Evolutionary conservation across 2,888 invertebrate species (phyloP), one percentile per base, ranked within the genome.

Genomic region (Osedax fenrisi): DNA sequence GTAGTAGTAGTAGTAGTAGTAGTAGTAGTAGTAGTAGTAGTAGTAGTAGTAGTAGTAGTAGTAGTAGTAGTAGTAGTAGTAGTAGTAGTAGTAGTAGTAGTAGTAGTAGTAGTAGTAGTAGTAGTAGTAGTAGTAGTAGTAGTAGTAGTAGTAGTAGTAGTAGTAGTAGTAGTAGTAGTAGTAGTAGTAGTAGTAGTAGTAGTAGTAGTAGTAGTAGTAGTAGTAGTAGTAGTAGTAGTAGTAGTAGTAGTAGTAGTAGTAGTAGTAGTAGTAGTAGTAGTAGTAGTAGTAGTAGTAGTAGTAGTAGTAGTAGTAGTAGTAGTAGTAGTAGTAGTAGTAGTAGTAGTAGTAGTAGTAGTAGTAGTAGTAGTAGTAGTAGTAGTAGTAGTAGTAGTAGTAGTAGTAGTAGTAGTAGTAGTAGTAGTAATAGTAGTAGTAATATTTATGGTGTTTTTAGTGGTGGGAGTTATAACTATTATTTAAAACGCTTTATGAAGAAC

Each of bases 121-220:
- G 25, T 25, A 69, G 25, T 69, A 69, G 25, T 25, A 69, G 21
- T 75, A 76, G 24, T 66, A 27, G 67, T 66, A 61, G 69, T 64
- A 76, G 74, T 75, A 76, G 74, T 69, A 76, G 69, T 56, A 75
- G 68, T 56, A 75, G 74, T 76, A 76, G 69, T 74, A 76, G 74
- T 69, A 76, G 74, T 74, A 76, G 74, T 76, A 76, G 74, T 74
- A 76, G 70, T 76, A 75, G 74, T 70, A 71, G 74, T 75, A 76
- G 74, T 74, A 71, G 74, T 76, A 76, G 74, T 74, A 70, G 74
- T 76, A 75, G 70, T 70, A 70, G 74, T 75, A 76, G 75, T 73
- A 62, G 67, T 76, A 71, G 68, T 74, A 70, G 68, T 74, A 73
- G 22, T 64, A 72, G 22, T 72, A 72, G 22, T 64, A 64, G 22